Conservation (phyloP, 2,888 invertebrate genomes). For the Megalurothrips usitatus region DNA sequence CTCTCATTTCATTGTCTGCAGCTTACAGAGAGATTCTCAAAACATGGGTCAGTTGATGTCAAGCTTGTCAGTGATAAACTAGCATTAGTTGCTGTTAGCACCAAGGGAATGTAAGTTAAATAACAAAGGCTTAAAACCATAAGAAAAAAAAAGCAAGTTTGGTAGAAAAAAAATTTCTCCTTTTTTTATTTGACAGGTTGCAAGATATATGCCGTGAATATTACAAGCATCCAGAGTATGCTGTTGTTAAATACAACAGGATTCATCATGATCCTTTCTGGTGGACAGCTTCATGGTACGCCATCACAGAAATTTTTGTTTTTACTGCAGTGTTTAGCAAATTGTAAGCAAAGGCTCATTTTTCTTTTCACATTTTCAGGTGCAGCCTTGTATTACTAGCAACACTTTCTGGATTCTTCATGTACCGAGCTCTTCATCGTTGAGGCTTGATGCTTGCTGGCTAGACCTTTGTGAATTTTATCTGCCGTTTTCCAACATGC, state of each 20-base stretch:
- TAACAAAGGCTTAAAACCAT: neutral
- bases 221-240: constrained; percentile 43
- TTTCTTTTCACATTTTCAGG: neutral
- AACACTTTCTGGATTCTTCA: neutral
- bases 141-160: too few relatives aligned
- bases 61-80: constrained; percentile 50
- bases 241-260: constrained; percentile 45
- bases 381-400: neutral
- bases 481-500: neutral
- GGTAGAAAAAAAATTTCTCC: too few relatives aligned
- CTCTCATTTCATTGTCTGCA: constrained; percentile 41
- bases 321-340: neutral
- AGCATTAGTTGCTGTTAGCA: constrained; percentile 59
- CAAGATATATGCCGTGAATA: constrained; percentile 43
- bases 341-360: neutral
- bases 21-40: constrained; percentile 55
- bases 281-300: constrained; percentile 44
- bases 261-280: constrained; percentile 44
- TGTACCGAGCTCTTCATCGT: neutral
- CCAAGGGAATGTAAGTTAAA: constrained; percentile 54
- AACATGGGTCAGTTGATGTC: constrained; percentile 61
- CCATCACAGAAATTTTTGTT: constrained; percentile 18
- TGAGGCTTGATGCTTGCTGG: neutral
- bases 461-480: too few relatives aligned
- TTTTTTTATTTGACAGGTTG: constrained; percentile 39